These are phyloP conservation scores for Hemithea aestivaria DNA, from an alignment of 2,888 invertebrate species.

Conservation along the genomic window DNA sequence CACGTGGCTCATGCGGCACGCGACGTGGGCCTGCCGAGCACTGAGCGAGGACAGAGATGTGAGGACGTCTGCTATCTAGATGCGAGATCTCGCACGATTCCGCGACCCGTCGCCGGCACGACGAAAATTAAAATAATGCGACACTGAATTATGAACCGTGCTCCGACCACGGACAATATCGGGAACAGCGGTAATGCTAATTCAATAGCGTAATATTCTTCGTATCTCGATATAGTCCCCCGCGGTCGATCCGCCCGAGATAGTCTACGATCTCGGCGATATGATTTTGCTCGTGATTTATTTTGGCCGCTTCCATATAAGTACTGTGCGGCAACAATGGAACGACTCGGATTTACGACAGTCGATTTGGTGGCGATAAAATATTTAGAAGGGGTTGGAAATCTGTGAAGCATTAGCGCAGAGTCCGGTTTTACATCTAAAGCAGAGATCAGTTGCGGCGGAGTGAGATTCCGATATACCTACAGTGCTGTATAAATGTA, in stretches of 20 bases:
- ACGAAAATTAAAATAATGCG: constrained; percentile 63
- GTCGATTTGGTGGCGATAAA: constrained; percentile 73
- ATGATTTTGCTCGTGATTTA: constrained; percentile 76
- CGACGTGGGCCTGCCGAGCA: no score
- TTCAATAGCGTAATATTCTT: constrained; percentile 74
- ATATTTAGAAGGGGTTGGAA: constrained; percentile 52
- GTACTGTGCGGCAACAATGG: constrained; percentile 72
- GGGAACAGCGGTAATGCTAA: constrained; percentile 73
- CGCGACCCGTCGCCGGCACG: constrained; percentile 42
- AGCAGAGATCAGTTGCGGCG: constrained; percentile 28
- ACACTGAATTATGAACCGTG: constrained; percentile 58
- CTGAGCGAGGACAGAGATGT: constrained; percentile 47
- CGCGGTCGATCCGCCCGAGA: constrained; percentile 57
- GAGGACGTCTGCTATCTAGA: constrained; percentile 55
- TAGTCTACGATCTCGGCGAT: constrained; percentile 72
- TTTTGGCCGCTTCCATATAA: constrained; percentile 75
- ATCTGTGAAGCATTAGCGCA: constrained; percentile 41
- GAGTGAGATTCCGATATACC: constrained; percentile 30
- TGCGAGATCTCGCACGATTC: constrained; percentile 63
- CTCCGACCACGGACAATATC: constrained; percentile 48
- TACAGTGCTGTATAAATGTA: constrained; percentile 32
- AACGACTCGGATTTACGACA: constrained; percentile 69
- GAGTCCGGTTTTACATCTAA: constrained; percentile 28
- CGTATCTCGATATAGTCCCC: constrained; percentile 60
- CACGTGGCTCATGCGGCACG: constrained; percentile 43